Evolutionary conservation across 2,888 invertebrate species (phyloP).

Genomic region (Petrolisthes manimaculis): DNA sequence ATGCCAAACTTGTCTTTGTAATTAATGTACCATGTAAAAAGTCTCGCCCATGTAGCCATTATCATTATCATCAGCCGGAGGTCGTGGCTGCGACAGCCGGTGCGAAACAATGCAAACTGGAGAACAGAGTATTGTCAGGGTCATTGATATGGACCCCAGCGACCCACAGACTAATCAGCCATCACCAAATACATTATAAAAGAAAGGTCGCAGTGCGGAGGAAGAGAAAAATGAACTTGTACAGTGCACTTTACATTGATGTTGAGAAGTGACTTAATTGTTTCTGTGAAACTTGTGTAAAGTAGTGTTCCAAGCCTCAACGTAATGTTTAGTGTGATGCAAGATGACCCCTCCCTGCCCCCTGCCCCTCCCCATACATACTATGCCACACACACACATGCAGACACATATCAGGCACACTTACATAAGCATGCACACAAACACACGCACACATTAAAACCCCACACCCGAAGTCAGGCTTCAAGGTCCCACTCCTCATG

Average conservation of each 20-base stretch:
- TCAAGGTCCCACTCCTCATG: slow-evolving; percentile 2
- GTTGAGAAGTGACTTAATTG: slow-evolving; percentile 56
- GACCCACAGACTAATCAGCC: neutral
- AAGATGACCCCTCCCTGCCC: slow-evolving; percentile 28
- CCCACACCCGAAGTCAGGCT: neutral
- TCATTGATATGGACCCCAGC: neutral
- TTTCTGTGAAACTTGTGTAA: slow-evolving; percentile 62
- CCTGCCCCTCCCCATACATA: neutral
- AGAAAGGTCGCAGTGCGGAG: slow-evolving; percentile 28
- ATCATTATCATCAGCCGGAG: slow-evolving; percentile 14
- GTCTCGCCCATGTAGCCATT: slow-evolving; percentile 25
- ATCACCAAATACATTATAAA: slow-evolving; percentile 8
- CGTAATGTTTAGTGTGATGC: slow-evolving; percentile 58
- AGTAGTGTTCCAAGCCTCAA: slow-evolving; percentile 57
- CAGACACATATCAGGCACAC: neutral
- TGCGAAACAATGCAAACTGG: slow-evolving; percentile 29
- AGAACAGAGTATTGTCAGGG: neutral
- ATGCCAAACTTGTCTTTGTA: slow-evolving; percentile 63
- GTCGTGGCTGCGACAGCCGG: neutral
- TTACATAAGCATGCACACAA: neutral
- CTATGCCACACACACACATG: neutral
- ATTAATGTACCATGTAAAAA: slow-evolving; percentile 48
- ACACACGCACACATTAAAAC: neutral
- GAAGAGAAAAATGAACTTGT: slow-evolving; percentile 34
- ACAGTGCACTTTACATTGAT: slow-evolving; percentile 50